Evolutionary conservation across 2,797 vertebrate genomes (phyloP), one percentile per base, ranked within the genome.

Genomic region (Muscicapa striata): DNA sequence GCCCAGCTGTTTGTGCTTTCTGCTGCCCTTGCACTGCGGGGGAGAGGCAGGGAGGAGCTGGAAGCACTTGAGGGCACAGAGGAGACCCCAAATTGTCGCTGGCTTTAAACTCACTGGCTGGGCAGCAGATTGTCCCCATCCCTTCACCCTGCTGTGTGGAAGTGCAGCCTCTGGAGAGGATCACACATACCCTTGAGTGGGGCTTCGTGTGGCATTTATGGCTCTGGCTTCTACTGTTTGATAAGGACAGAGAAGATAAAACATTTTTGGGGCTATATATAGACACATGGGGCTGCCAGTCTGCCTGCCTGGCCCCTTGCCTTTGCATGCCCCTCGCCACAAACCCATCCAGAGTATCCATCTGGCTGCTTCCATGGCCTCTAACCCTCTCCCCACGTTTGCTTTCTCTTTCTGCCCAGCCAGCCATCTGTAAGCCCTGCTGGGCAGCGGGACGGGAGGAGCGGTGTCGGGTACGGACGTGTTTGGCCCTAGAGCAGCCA

Each of bases 381-480:
- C 75, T 96, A 79, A 95, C 76, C 34, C 86, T 91, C 21, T 89
- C 58, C 94, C 75, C 57, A 58, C 63, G 0, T 93, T 89, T 72
- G 82, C 91, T 86, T 49, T 94, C 52, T 86, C 83, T 93, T 83
- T 77, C 30, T 34, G 22, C 90, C 94, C 94, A 96, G 97, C 83
- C 91, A 93, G 84, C 69, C 38, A 5, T 63, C 43, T 51, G 59
- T 32, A 75, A 64, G 54, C 72, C 58, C 88, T 67, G 64, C 82
- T 40, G 96, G 94, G 94, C 90, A 57, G 80, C 41, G 23, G 84
- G 91, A 80, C 72, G 66, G 81, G 88, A 93, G 24, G 95, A 93
- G 92, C 63, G 26, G 54, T 66, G 36, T 90, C 95, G 79, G 96
- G 97, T 97, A 96, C 4, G 95, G 94, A 90, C 3, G 19, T 78